Percentiles rank a stretch among this genome's conserved stretches.
phyloP scores from a whole-genome alignment of 2,888 invertebrate species.

The Theodoxus fluviatilis region DNA sequence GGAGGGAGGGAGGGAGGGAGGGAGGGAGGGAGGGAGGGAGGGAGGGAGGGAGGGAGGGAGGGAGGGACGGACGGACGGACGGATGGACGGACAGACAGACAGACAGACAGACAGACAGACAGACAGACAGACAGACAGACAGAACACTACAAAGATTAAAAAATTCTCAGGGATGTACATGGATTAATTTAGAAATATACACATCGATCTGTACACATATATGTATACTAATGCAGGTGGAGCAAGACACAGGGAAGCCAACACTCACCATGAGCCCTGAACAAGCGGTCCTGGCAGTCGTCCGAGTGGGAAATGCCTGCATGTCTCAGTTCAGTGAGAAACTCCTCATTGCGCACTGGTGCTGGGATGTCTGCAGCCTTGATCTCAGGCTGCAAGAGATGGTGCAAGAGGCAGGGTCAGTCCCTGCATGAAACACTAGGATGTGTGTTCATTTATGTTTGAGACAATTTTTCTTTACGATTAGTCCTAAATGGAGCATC shows the following conservation, averaged over 20 bases:
- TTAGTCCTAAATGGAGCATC: not conserved
- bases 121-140: too few relatives aligned
- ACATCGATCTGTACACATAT: too few relatives aligned
- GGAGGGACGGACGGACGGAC: too few relatives aligned
- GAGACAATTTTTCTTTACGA: not conserved
- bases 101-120: too few relatives aligned
- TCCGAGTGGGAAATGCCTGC: slow-evolving; percentile 73
- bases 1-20: too few relatives aligned
- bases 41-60: too few relatives aligned
- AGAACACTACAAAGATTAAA: too few relatives aligned
- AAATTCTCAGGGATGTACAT: too few relatives aligned
- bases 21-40: too few relatives aligned
- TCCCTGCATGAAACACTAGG: not conserved
- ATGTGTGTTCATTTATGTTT: not conserved
- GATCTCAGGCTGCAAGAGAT: slow-evolving; percentile 56
- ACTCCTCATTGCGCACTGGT: slow-evolving; percentile 72
- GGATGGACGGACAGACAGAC: too few relatives aligned
- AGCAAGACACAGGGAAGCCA: not conserved
- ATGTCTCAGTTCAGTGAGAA: slow-evolving; percentile 71
- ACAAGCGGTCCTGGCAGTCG: slow-evolving; percentile 83
- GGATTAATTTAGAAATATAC: too few relatives aligned
- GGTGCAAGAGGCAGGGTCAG: not conserved
- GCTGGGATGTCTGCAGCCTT: slow-evolving; percentile 73
- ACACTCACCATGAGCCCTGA: slow-evolving; percentile 81
- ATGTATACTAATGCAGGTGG: too few relatives aligned